Evolutionary conservation across 2,797 vertebrate species (phyloP).

Genomic region (Halcyon badia): DNA sequence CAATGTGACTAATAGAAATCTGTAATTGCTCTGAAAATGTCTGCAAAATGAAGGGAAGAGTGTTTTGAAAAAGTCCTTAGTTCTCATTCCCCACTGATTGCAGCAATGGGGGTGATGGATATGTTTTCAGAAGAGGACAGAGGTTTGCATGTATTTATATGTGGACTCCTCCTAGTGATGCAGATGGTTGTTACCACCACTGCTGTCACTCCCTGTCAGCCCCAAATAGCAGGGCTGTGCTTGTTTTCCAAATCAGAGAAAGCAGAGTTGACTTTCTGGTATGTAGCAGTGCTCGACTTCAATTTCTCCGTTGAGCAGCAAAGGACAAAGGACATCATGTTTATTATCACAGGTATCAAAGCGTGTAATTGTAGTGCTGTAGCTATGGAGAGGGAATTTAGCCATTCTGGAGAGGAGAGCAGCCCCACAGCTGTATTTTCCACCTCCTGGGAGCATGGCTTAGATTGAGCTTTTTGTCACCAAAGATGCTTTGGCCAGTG

Average conservation of each 20-base stretch:
- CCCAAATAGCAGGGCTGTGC: not conserved
- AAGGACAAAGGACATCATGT: not conserved
- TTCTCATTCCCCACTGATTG: not conserved
- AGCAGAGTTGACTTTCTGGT: not conserved
- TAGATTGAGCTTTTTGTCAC: not conserved
- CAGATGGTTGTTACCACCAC: not conserved
- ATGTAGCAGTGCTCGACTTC: rapidly evolving
- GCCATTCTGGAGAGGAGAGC: not conserved
- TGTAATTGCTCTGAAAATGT: not conserved
- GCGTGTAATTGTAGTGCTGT: not conserved
- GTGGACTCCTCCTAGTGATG: not conserved
- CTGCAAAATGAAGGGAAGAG: not conserved
- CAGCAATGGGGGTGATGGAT: not conserved
- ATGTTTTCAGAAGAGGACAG: not conserved
- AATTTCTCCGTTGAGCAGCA: not conserved
- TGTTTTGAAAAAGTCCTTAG: not conserved
- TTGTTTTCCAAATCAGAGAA: not conserved
- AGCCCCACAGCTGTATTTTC: not conserved
- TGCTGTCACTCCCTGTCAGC: not conserved
- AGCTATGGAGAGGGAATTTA: not conserved
- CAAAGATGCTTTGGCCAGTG: not conserved
- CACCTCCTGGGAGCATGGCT: not conserved
- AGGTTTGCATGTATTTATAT: rapidly evolving
- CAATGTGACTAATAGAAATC: not conserved
- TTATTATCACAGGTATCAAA: not conserved